A percentile compares a stretch with the other conserved stretches of the same genome.
Conservation (phyloP, 1,140 invertebrate species). For the Eulimnadia texana region DNA sequence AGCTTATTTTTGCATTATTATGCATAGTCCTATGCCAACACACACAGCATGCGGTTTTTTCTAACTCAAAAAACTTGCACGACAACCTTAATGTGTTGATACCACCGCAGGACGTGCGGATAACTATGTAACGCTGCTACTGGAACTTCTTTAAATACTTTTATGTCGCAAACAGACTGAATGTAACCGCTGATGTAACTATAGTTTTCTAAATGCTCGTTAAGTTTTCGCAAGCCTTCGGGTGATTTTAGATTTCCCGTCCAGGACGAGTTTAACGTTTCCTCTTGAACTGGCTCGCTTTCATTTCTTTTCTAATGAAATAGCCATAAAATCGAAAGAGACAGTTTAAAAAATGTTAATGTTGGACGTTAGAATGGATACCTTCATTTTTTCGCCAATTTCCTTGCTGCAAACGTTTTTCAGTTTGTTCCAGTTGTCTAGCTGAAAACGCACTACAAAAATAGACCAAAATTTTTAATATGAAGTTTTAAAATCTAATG, state of each 20-base stretch:
- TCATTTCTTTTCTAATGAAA: neutral
- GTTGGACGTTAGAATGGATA: constrained; percentile 19
- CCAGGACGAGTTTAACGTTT: neutral
- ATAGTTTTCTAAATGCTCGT: constrained; percentile 21
- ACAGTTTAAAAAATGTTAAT: neutral
- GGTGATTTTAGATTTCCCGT: neutral
- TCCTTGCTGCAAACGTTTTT: constrained; percentile 95
- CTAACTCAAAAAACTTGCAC: constrained; percentile 1
- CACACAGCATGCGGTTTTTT: too few relatives aligned
- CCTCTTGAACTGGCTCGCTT: neutral
- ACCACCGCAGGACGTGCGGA: constrained; percentile 25
- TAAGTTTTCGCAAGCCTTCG: constrained; percentile 16
- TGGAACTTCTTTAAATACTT: constrained; percentile 10
- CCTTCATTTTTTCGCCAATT: constrained; percentile 96
- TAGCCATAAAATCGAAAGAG: neutral
- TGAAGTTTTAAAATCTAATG: neutral
- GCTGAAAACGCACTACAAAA: constrained; percentile 56
- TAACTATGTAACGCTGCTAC: constrained; percentile 11
- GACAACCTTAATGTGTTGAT: constrained; percentile 23
- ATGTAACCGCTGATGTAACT: constrained; percentile 26
- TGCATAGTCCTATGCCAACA: too few relatives aligned
- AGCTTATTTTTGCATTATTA: too few relatives aligned
- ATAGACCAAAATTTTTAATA: constrained; percentile 10
- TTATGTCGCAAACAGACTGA: constrained; percentile 20
- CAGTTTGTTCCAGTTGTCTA: constrained; percentile 84